phyloP scores from a whole-genome alignment of 1,140 invertebrate genomes.

The Nixonia krombeini region DNA sequence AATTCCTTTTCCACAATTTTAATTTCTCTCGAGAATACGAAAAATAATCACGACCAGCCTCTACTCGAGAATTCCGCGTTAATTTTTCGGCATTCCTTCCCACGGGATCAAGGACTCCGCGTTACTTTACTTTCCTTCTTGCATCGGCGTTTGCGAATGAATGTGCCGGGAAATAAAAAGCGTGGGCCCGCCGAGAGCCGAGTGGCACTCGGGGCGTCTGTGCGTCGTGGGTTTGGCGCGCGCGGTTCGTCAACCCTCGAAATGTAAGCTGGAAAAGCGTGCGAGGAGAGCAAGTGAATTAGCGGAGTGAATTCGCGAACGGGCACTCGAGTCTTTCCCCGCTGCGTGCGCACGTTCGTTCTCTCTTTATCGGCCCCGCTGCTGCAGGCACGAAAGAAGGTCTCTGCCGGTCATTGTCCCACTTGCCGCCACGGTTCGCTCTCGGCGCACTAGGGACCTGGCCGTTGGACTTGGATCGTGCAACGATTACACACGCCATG shows the following conservation, averaged over 20 bases:
- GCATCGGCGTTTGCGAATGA: no score
- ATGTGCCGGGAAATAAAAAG: no score
- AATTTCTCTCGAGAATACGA: no score
- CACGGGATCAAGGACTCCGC: no score
- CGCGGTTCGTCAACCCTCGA: slow-evolving; percentile 38
- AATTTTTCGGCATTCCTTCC: no score
- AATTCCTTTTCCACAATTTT: no score
- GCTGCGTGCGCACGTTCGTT: slow-evolving; percentile 21
- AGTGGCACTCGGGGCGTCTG: no score
- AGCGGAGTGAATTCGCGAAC: slow-evolving; percentile 57
- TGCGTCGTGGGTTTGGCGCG: no score
- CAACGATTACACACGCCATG: slow-evolving; percentile 30
- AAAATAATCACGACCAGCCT: no score
- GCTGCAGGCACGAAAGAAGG: slow-evolving; percentile 63
- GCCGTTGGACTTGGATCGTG: slow-evolving; percentile 58
- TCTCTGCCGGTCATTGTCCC: slow-evolving; percentile 71
- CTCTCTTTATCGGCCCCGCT: slow-evolving; percentile 23
- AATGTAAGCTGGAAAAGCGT: slow-evolving; percentile 65
- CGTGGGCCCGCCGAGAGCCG: no score
- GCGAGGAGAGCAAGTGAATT: slow-evolving; percentile 58
- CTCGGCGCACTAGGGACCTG: slow-evolving; percentile 40
- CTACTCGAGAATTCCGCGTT: no score
- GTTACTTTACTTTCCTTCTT: no score
- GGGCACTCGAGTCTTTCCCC: slow-evolving; percentile 40
- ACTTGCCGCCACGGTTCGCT: slow-evolving; percentile 56